Evolutionary conservation across 2,113 vertebrate species (phyloP), one percentile per base, ranked within the genome.

Genomic region (Lampris megalopsis): DNA sequence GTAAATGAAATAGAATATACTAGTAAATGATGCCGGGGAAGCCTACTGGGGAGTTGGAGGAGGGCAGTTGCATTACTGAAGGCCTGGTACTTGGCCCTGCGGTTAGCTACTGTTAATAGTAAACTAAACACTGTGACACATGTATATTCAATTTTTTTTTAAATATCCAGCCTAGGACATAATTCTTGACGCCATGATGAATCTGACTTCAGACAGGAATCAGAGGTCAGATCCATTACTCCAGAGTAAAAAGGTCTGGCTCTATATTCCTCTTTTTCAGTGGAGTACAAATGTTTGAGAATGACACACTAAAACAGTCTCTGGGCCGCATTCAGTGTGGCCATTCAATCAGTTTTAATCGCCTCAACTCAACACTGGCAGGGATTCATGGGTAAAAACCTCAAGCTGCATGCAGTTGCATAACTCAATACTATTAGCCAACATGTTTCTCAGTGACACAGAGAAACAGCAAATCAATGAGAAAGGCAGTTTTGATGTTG

Each of bases 331-430:
- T 40, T 76, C 80, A 63, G 82, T 81, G 72, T 57, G 66, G 71
- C 42, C 73, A 11, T 80, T 74, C 63, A 3, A 61, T 81, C 78
- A 71, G n/a, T 72, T 69, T 75, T 91, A 88, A 89, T 92, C 84
- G 86, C 69, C 79, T 78, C 58, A 73, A 90, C 42, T 81, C 68
- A 85, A 78, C 86, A 0, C 84, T 81, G 77, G 82, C 84, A 85
- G 73, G 73, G 73, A 79, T 78, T 86, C 63, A 67, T 82, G 79
- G 60, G 80, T 77, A 68, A 84, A 78, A 66, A 58, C 78, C 62
- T 10, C 9, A 67, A 78, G 78, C 75, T 79, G 79, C 84, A 88
- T 91, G 89, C 57, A 47, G 81, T 75, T 81, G 85, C 86, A 89
- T 91, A 91, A 90, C 83, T 40, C 73, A 9, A 56, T 6, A 53